phyloP scores from a whole-genome alignment of 2,113 vertebrate genomes.

The Beaufortia kweichowensis region DNA sequence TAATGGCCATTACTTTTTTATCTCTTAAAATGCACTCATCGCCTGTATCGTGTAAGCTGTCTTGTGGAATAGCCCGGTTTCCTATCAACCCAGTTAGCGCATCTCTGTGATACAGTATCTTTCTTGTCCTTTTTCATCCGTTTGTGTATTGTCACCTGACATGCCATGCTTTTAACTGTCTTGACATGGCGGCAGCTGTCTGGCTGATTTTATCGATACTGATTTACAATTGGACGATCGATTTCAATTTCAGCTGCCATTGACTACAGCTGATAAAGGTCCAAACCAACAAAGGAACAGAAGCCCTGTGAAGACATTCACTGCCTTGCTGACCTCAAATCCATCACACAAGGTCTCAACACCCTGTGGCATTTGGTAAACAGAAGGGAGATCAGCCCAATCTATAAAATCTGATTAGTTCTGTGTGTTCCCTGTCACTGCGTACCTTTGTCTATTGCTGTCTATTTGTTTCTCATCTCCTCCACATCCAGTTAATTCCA shows the following conservation, averaged over 20 bases:
- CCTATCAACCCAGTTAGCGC: neutral
- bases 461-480: constrained; percentile 16
- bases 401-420: constrained; percentile 74
- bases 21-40: constrained; percentile 59
- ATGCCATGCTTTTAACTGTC: neutral
- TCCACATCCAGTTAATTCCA: constrained; percentile 56
- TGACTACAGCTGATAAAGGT: constrained; percentile 60
- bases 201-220: constrained; percentile 43
- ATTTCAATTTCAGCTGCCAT: constrained; percentile 73
- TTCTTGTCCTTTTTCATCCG: neutral
- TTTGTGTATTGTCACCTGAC: constrained; percentile 38
- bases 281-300: constrained; percentile 65
- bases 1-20: constrained; percentile 64
- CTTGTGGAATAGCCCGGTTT: neutral
- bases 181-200: constrained; percentile 35
- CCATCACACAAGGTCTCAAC: constrained; percentile 42
- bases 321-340: constrained; percentile 64
- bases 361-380: constrained; percentile 66
- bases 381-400: constrained; percentile 68
- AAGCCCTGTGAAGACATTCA: constrained; percentile 59
- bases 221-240: constrained; percentile 69
- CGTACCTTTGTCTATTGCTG: constrained; percentile 17
- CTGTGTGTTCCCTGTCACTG: constrained; percentile 47
- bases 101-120: neutral
- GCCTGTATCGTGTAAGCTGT: neutral